Conservation (phyloP, 2,797 vertebrate genomes). For the Anolis apletophallus region DNA sequence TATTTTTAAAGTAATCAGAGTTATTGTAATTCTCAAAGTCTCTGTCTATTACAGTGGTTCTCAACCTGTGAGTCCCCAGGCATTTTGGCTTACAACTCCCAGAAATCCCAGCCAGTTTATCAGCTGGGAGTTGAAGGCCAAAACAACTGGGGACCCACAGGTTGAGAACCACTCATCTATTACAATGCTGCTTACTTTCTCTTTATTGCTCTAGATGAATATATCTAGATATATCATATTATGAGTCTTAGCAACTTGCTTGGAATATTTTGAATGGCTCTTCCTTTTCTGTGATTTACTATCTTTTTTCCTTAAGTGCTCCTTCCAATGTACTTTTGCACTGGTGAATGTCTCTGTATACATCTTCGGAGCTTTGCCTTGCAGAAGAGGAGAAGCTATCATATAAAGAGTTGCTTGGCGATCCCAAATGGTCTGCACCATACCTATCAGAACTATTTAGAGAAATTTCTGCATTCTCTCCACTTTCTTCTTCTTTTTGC, state of each 20-base stretch:
- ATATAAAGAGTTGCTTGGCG: constrained; percentile 89
- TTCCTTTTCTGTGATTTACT: constrained; percentile 10
- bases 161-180: no score
- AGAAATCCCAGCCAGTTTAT: no score
- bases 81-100: no score
- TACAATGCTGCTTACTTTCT: constrained; percentile 18
- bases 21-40: constrained; percentile 2
- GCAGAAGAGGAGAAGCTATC: constrained; percentile 91
- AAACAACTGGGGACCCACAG: no score
- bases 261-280: not conserved
- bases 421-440: constrained; percentile 80
- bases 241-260: not conserved
- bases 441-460: constrained; percentile 75
- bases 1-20: constrained; percentile 40
- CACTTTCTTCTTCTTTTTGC: constrained; percentile 72
- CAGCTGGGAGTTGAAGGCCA: no score
- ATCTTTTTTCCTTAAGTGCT: constrained; percentile 22
- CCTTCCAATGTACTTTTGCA: constrained; percentile 22
- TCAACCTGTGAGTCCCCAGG: no score
- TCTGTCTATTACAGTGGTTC: constrained; percentile 16
- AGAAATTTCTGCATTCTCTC: constrained; percentile 74
- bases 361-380: constrained; percentile 87
- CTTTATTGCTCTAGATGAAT: constrained; percentile 61
- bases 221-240: constrained; percentile 15
- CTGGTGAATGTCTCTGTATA: constrained; percentile 68